These are phyloP conservation scores for Mimas tiliae DNA, from an alignment of 2,888 invertebrate species.

Conservation along the genomic window DNA sequence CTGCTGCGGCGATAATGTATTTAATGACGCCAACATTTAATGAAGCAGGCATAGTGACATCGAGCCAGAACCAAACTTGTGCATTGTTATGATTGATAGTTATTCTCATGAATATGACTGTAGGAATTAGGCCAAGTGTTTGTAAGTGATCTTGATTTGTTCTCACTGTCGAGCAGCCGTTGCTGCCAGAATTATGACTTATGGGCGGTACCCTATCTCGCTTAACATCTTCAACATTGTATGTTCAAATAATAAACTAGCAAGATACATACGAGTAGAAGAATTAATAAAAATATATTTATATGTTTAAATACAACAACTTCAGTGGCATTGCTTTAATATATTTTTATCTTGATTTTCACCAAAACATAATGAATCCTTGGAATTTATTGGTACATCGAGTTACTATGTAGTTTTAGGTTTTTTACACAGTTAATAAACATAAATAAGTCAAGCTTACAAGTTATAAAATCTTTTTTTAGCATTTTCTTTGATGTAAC, in stretches of 20 bases:
- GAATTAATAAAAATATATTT: not conserved
- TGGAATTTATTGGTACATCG: not conserved
- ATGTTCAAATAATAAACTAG: not conserved
- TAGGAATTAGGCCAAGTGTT: slow-evolving; percentile 74
- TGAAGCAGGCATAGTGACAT: slow-evolving; percentile 54
- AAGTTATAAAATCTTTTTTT: not conserved
- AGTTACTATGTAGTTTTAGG: not conserved
- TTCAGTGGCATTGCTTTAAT: not conserved
- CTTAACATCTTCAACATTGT: slow-evolving; percentile 15
- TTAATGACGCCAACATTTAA: slow-evolving; percentile 47
- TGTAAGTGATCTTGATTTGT: slow-evolving; percentile 65
- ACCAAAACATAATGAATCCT: not conserved
- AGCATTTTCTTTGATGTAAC: slow-evolving; percentile 8
- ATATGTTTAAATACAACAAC: not conserved
- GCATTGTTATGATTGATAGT: slow-evolving; percentile 72
- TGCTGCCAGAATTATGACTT: slow-evolving; percentile 64
- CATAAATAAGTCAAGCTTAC: not conserved
- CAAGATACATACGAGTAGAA: not conserved
- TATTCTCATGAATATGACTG: slow-evolving; percentile 70
- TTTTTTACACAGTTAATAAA: not conserved
- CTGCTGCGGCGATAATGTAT: slow-evolving; percentile 38
- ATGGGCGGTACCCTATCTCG: slow-evolving; percentile 41
- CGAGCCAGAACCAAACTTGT: slow-evolving; percentile 52
- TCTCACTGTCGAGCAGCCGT: slow-evolving; percentile 62
- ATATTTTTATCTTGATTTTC: not conserved